A percentile compares a stretch with the other conserved stretches of the same genome.
Evolutionary conservation across 2,888 invertebrate genomes (phyloP).

Genomic region (Anoplius nigerrimus): DNA sequence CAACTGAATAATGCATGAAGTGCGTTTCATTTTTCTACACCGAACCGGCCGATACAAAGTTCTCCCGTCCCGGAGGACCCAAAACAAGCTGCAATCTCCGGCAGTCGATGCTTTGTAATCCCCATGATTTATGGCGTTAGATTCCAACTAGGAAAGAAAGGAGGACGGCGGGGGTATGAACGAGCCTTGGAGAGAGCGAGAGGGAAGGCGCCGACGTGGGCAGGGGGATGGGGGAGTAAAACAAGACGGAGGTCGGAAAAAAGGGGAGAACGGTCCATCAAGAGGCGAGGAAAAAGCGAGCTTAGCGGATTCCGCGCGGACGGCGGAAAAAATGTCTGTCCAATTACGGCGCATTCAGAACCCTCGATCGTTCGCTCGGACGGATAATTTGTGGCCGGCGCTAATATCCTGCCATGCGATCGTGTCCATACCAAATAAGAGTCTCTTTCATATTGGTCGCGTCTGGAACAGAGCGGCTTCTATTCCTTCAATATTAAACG

Average conservation of each 20-base stretch:
- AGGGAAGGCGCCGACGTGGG: too few species aligned
- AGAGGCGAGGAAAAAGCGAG: background rate
- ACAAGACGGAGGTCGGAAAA: conserved; percentile 1
- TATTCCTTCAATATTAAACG: too few species aligned
- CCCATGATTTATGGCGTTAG: conserved; percentile 61
- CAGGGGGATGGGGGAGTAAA: background rate
- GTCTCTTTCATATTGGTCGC: too few species aligned
- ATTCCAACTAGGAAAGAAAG: conserved; percentile 43
- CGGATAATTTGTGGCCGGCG: conserved; percentile 43
- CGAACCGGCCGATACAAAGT: conserved; percentile 50
- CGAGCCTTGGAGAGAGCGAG: background rate
- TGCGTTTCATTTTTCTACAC: conserved; percentile 60
- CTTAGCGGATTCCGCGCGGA: too few species aligned
- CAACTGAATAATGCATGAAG: conserved; percentile 59
- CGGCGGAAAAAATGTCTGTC: too few species aligned
- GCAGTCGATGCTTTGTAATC: conserved; percentile 56
- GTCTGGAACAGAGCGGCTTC: too few species aligned
- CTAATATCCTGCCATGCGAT: background rate
- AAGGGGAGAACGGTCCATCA: background rate
- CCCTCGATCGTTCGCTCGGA: background rate
- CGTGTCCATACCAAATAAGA: too few species aligned
- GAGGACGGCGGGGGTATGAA: conserved; percentile 25
- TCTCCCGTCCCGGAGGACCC: conserved; percentile 52
- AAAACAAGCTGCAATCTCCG: conserved; percentile 60
- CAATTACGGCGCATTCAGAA: too few species aligned